Base-by-base conservation (phyloP, 2,797 vertebrate genomes). In the Carapus acus region DNA sequence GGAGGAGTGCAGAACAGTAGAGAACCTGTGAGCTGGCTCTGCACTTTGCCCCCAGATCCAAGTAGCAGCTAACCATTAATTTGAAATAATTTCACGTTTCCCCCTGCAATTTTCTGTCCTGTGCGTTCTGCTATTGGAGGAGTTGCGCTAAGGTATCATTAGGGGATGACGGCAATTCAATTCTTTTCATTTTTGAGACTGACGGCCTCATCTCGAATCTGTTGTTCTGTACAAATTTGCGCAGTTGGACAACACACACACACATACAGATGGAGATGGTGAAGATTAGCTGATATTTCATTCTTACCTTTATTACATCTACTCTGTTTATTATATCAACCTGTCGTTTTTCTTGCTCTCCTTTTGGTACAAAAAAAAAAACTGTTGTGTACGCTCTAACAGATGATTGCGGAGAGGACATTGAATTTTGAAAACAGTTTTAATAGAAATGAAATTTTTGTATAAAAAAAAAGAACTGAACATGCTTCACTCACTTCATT, bases 371-470 rank as follows among this genome's bases (percentile, higher is more conserved):
- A 33, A 41, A 41, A 1, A 2, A 8, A 47, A 3, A 29, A 55
- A 45, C 13, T 0, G n/a, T n/a, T n/a, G n/a, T n/a, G n/a, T n/a
- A n/a, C n/a, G n/a, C 29, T 6, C 23, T 4, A 13, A 55, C 29
- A 59, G n/a, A 75, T 45, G 62, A 49, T 36, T 19, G 37, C 8
- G 58, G 57, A 43, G 20, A 15, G 6, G 43, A 58, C 38, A 1
- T 39, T 61, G 49, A 71, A 74, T 80, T 86, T 95, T 91, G 84
- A 90, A 94, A 95, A 93, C 88, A 83, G 85, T 93, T 91, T 96
- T 96, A 96, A 96, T 96, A 95, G 91, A 98, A 98, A 97, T 92
- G 87, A 92, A 77, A 74, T 86, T 87, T 88, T 88, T 65, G 90
- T 96, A 94, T 92, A 91, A 93, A 94, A 94, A 93, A 87, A 84